phyloP scores from a whole-genome alignment of 2,113 vertebrate genomes.

The Patagioenas fasciata region DNA sequence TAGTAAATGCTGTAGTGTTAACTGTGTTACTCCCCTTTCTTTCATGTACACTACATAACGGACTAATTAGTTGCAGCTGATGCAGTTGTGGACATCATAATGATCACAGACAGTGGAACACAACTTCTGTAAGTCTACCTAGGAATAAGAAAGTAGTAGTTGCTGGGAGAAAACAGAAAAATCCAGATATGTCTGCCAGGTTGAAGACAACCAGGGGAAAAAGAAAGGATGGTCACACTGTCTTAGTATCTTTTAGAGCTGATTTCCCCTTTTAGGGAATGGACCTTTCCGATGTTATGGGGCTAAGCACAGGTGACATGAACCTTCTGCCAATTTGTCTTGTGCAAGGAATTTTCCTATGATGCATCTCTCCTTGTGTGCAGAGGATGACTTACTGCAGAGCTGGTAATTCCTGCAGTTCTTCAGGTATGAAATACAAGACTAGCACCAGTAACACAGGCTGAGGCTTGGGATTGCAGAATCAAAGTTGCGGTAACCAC shows the following conservation, averaged over 20 bases:
- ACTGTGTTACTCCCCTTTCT: neutral
- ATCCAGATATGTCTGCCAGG: neutral
- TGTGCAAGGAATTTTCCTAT: neutral
- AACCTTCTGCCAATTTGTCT: neutral
- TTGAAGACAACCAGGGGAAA: neutral
- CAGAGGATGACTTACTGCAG: neutral
- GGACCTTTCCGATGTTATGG: neutral
- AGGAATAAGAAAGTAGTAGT: neutral
- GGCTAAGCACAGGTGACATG: neutral
- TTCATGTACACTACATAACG: neutral
- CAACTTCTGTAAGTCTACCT: neutral
- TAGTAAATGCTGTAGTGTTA: neutral
- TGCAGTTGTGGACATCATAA: conserved; percentile 14
- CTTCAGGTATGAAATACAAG: neutral
- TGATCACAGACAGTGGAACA: neutral
- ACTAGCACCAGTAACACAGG: neutral
- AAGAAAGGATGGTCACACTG: neutral
- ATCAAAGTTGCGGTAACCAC: neutral
- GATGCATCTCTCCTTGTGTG: neutral
- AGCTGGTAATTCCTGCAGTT: neutral
- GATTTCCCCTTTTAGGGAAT: neutral
- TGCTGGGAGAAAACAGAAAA: neutral
- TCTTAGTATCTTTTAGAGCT: neutral
- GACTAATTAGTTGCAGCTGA: conserved; percentile 40
- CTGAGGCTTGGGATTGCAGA: neutral